Evolutionary conservation across 2,113 vertebrate genomes (phyloP), one percentile per base, ranked within the genome.

Genomic region (Malaclemys terrapin): DNA sequence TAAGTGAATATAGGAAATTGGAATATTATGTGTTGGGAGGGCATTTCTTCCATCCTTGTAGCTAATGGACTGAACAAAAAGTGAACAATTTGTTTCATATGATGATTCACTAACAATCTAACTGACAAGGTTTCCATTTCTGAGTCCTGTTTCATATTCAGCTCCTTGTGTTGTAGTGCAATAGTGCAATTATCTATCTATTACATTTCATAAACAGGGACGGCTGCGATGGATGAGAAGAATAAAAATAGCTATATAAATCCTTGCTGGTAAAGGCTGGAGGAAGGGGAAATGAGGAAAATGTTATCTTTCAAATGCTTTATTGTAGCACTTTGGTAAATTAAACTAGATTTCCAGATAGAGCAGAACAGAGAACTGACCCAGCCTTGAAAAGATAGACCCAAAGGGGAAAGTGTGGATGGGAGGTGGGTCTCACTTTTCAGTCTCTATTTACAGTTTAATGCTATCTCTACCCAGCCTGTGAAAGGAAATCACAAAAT

Each of bases 11-110:
- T 92, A 95, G 97, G 97, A 98, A 98, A 98, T 97, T 98, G 98
- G 95, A 97, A 97, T 97, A 97, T 98, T 98, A 98, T 96, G 96
- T 53, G 2, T 97, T 98, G 96, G 96, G 94, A 98, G 97, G 98
- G 97, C 97, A 97, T 86, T 98, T 98, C 98, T 96, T 97, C 97
- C 92, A 97, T 98, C 95, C 97, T 95, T 96, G 94, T 82, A 96
- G 96, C 96, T 98, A 98, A 98, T 98, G 98, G 98, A 97, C 98
- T 97, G 98, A 98, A 94, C 96, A 97, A 95, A 98, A 98, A 98
- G 96, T 96, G 98, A 98, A 97, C 98, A 98, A 97, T 98, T 98
- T 98, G 97, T 98, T 98, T 98, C 97, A 80, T 98, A 95, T 97
- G 96, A 88, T 98, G 98, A 98, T 98, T 99, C 96, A 97, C 97